These are phyloP conservation scores for Caenorhabditis virilis DNA, from an alignment of 2,888 invertebrate genomes.

Conservation along the genomic window DNA sequence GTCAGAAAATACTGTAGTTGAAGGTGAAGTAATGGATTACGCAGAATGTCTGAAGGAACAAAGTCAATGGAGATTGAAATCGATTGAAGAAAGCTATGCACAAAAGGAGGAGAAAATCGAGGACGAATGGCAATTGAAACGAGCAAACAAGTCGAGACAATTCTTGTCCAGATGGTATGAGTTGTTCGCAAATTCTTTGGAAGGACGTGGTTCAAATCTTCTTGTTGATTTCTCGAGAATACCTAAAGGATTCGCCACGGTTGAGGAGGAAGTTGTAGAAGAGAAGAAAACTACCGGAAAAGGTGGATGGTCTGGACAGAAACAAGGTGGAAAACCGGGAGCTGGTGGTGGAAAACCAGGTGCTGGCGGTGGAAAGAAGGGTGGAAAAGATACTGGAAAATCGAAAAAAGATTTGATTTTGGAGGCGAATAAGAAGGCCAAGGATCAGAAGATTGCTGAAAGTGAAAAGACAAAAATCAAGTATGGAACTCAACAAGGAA, in stretches of 20 bases:
- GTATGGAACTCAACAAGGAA: conserved; percentile 59
- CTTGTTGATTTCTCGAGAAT: conserved; percentile 66
- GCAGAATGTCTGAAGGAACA: conserved; percentile 46
- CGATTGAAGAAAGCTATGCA: conserved; percentile 56
- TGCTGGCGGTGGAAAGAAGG: conserved; percentile 46
- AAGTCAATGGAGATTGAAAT: conserved; percentile 56
- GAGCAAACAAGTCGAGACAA: conserved; percentile 51
- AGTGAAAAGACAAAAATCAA: conserved; percentile 61
- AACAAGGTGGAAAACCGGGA: conserved; percentile 22
- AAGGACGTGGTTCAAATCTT: conserved; percentile 61
- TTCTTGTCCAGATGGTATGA: conserved; percentile 63
- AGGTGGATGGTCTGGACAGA: conserved; percentile 49
- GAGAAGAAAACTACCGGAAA: conserved; percentile 43
- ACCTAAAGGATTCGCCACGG: conserved; percentile 52
- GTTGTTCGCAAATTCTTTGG: conserved; percentile 64
- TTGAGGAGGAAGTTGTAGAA: conserved; percentile 42
- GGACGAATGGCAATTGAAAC: conserved; percentile 52
- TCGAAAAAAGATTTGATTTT: conserved; percentile 65
- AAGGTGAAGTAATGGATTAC: conserved; percentile 46
- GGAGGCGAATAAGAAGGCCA: conserved; percentile 57
- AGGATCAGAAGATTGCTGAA: conserved; percentile 55
- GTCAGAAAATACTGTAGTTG: conserved; percentile 37
- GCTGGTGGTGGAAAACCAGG: conserved; percentile 38
- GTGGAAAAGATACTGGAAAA: conserved; percentile 43
- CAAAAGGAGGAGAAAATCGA: conserved; percentile 53